These are phyloP conservation scores for Gadopsis bispinosus DNA, from an alignment of 2,797 vertebrate species.

Conservation along the genomic window DNA sequence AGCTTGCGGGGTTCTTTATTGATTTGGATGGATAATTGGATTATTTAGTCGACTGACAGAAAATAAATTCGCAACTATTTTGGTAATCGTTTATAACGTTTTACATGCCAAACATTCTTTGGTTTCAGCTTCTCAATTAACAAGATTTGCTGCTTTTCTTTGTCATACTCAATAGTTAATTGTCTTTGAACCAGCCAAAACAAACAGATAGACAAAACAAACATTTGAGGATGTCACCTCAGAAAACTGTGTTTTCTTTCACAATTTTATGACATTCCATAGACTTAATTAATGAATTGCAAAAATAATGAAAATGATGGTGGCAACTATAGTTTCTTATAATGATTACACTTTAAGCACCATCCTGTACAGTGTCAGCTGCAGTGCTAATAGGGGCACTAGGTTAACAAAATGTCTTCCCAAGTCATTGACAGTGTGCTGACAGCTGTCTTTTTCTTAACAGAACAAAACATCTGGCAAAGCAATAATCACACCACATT, in stretches of 20 bases:
- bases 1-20: neutral
- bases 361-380: conserved; percentile 5
- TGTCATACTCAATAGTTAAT: neutral
- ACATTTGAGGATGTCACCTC: neutral
- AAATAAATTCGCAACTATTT: neutral
- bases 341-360: neutral
- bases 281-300: neutral
- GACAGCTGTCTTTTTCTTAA: neutral
- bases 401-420: conserved; percentile 12
- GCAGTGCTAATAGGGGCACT: neutral
- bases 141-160: conserved; percentile 1
- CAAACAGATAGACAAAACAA: neutral
- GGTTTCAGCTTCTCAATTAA: neutral
- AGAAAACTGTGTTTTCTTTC: neutral
- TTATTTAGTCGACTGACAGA: neutral
- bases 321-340: neutral
- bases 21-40: neutral
- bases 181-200: neutral
- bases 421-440: neutral
- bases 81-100: neutral
- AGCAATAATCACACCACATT: conserved; percentile 5
- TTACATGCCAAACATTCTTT: neutral
- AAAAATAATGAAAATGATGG: neutral
- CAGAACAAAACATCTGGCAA: conserved; percentile 17
- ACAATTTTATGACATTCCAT: neutral